Percentiles rank a stretch among this genome's conserved stretches.
These are phyloP conservation scores for Drosophila mayri DNA, from an alignment of 1,140 invertebrate genomes.

Conservation along the genomic window DNA sequence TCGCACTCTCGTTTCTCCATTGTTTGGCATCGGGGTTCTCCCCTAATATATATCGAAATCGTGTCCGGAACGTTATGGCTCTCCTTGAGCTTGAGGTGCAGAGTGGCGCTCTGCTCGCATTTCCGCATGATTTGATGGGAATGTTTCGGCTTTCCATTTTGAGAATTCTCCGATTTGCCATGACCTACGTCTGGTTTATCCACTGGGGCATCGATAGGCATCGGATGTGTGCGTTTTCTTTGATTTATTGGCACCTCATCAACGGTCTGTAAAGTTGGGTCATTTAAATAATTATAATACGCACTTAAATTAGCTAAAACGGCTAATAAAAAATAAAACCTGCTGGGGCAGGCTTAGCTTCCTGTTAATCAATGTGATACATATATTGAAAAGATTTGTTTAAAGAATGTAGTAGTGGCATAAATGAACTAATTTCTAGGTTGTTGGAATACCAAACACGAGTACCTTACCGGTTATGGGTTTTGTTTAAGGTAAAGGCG, in stretches of 20 bases:
- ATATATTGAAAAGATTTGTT: slow-evolving; percentile 7
- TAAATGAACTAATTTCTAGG: slow-evolving; percentile 33
- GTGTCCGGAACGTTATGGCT: slow-evolving; percentile 39
- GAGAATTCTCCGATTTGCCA: slow-evolving; percentile 24
- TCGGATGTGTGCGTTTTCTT: slow-evolving; percentile 1
- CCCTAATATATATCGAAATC: slow-evolving; percentile 18
- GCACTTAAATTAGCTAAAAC: slow-evolving; percentile 21
- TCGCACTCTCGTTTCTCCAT: slow-evolving; percentile 47
- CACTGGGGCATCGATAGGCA: slow-evolving; percentile 15
- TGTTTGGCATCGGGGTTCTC: slow-evolving; percentile 19
- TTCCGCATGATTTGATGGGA: slow-evolving; percentile 75
- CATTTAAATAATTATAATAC: slow-evolving; percentile 24
- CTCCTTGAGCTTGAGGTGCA: slow-evolving; percentile 61
- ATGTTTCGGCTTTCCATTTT: slow-evolving; percentile 56
- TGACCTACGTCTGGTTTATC: slow-evolving; percentile 53
- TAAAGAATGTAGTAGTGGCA: slow-evolving; percentile 4
- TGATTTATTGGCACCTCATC: slow-evolving; percentile 39
- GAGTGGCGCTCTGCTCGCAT: slow-evolving; percentile 28
- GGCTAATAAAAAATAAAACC: not conserved
- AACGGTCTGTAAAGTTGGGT: slow-evolving; percentile 11
- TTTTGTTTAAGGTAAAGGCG: not conserved
- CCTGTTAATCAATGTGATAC: slow-evolving; percentile 13
- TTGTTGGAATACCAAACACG: slow-evolving; percentile 9
- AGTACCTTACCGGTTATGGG: slow-evolving; percentile 28
- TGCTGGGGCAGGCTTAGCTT: slow-evolving; percentile 12